Conservation (phyloP, 2,888 invertebrate genomes). For the Hydroisotoma schaefferi region DNA sequence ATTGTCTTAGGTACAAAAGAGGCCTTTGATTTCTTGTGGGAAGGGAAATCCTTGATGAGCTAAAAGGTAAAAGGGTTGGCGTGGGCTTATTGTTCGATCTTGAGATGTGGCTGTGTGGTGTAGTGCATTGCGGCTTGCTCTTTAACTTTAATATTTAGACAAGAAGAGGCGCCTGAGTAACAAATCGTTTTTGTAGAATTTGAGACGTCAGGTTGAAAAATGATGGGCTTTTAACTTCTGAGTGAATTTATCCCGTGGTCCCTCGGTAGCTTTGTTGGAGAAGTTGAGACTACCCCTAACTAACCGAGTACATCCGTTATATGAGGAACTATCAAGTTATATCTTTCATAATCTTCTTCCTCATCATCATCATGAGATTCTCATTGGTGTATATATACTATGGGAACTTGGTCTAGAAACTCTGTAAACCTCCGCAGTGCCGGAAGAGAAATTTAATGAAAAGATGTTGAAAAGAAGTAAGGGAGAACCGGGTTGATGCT, state of each 20-base stretch:
- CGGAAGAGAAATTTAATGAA: constrained; percentile 48
- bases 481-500: constrained; percentile 27
- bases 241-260: constrained; percentile 11
- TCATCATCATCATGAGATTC: too few relatives aligned
- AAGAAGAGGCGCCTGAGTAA: constrained; percentile 45
- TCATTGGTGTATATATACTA: too few relatives aligned
- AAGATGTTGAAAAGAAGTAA: constrained; percentile 47
- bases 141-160: constrained; percentile 40
- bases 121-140: constrained; percentile 20
- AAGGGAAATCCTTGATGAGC: constrained; percentile 2
- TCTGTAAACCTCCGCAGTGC: constrained; percentile 14
- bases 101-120: background rate
- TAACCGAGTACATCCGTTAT: background rate
- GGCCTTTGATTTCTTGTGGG: constrained; percentile 2
- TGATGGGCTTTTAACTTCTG: constrained; percentile 42
- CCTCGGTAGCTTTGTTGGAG: background rate
- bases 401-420: too few relatives aligned
- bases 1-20: background rate
- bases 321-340: too few relatives aligned
- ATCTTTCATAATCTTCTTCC: too few relatives aligned
- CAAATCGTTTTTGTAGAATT: constrained; percentile 46
- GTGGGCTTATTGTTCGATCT: background rate
- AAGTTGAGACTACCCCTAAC: background rate
- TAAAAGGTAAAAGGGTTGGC: background rate
- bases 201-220: constrained; percentile 48